Evolutionary conservation across 1,140 invertebrate genomes (phyloP), one percentile per base, ranked within the genome.

Genomic region (Chrysomallon squamiferum): DNA sequence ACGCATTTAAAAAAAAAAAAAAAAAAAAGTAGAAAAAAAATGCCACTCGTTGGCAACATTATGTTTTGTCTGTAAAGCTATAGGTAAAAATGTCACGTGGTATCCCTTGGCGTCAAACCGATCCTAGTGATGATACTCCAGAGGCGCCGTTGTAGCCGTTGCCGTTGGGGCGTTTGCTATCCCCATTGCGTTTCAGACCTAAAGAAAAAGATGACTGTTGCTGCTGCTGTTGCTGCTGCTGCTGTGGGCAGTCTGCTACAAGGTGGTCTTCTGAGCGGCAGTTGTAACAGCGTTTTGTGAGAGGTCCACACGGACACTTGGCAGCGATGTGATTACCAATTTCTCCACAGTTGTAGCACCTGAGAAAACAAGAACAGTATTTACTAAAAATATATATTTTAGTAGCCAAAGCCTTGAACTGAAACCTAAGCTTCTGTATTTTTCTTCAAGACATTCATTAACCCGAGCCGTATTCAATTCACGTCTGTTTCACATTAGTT

Each of bases 241-340:
- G 65, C 67, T 71, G 45, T 11, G 93, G 92, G 85, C 93, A 95
- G 76, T 95, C 93, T 47, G 92, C 93, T 67, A 95, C 93, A 22
- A 95, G 88, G 85, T 95, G 93, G 69, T 92, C 92, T 72, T 91
- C 90, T 62, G 91, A 90, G 82, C 94, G 94, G 84, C 94, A 95
- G 80, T 91, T 90, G 84, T 95, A 93, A 84, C 94, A 95, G 74
- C 93, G 88, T 86, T 95, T 95, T 75, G 93, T 93, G 86, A 93
- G 90, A 62, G 93, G 93, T 18, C 92, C 93, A 79, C 92, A 87
- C 63, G 89, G 90, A 83, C 94, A 95, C 83, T 94, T 94, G 47
- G 93, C 91, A 27, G 94, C 93, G 79, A 95, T 92, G 84, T 95
- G 94, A 85, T 94, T 95, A 32, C 92, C 91, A 81, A 95, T 93